Base-by-base conservation (phyloP, 2,888 invertebrate species). In the Tyria jacobaeae region DNA sequence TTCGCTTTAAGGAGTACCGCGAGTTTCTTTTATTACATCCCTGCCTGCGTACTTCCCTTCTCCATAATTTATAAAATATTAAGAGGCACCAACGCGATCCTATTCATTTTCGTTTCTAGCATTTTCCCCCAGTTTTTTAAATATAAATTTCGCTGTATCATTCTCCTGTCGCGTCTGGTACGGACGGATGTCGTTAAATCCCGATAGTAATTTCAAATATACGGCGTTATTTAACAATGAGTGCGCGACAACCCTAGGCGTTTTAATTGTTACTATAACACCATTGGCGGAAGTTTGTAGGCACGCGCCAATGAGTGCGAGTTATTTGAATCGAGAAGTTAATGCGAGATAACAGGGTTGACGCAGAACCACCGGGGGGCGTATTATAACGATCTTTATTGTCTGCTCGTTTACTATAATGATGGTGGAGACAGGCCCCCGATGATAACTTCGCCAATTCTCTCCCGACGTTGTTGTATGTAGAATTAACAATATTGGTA, bases 351-450 rank as follows among this genome's bases (percentile, higher is more conserved):
- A 71, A 74, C 79, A 87, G 85, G 88, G 87, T 70, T 84, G 82
- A 69, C 78, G 65, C 56, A 60, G 83, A 5, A 84, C 37, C 34
- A 12, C 88, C 81, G 69, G 75, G 69, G 85, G 89, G 84, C 71
- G 50, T 71, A 81, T 84, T 85, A 83, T 90, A 91, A 90, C 85
- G 89, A 90, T 75, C 86, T 83, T 82, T 83, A 88, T 88, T 89
- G 87, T 90, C 78, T 83, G 82, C 70, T 65, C 78, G 78, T 82
- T 84, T 84, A 85, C 81, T 80, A 80, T 82, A 66, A 76, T 57
- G 71, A 66, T 65, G 68, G 71, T 59, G 73, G 44, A 50, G 47
- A 53, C 68, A 73, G 64, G 51, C 68, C 60, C 21, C 35, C 1
- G 69, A 73, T 73, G 61, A 71, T 75, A 75, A 78, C 70, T 79